A percentile compares a stretch with the other conserved stretches of the same genome.
Evolutionary conservation across 2,797 vertebrate species (phyloP).

Genomic region (Coracias cyanogaster): DNA sequence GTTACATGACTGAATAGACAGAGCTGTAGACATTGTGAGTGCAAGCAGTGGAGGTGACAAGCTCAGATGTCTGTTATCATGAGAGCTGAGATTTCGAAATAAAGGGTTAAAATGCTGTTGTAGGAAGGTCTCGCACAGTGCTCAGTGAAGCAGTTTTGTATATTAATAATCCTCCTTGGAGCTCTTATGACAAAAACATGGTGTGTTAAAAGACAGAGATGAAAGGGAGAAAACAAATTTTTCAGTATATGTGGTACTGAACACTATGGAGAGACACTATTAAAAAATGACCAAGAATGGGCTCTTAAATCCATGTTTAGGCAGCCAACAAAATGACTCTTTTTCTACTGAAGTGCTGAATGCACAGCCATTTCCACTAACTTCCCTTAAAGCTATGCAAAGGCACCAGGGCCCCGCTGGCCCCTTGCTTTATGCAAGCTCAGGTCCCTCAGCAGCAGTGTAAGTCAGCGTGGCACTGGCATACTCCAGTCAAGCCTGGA

Average conservation of each 20-base stretch:
- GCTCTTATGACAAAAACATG: neutral
- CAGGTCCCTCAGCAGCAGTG: neutral
- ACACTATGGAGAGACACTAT: neutral
- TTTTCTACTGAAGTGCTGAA: fast-evolving
- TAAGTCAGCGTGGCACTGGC: neutral
- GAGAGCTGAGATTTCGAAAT: neutral
- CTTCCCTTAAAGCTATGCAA: neutral
- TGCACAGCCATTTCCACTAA: neutral
- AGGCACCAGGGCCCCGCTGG: neutral
- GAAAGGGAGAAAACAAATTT: neutral
- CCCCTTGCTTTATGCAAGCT: neutral
- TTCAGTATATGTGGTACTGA: neutral
- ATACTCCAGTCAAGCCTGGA: neutral
- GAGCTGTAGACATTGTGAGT: neutral
- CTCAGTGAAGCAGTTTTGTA: neutral
- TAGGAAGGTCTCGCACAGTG: neutral
- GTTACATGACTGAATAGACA: neutral
- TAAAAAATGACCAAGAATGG: neutral
- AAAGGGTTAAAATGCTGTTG: neutral
- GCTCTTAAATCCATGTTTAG: neutral
- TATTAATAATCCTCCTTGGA: neutral
- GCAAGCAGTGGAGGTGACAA: neutral
- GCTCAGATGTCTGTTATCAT: neutral
- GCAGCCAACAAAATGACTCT: neutral
- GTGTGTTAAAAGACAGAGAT: neutral